These are phyloP conservation scores for Mustelus asterias DNA, from an alignment of 2,113 vertebrate species.

Conservation along the genomic window DNA sequence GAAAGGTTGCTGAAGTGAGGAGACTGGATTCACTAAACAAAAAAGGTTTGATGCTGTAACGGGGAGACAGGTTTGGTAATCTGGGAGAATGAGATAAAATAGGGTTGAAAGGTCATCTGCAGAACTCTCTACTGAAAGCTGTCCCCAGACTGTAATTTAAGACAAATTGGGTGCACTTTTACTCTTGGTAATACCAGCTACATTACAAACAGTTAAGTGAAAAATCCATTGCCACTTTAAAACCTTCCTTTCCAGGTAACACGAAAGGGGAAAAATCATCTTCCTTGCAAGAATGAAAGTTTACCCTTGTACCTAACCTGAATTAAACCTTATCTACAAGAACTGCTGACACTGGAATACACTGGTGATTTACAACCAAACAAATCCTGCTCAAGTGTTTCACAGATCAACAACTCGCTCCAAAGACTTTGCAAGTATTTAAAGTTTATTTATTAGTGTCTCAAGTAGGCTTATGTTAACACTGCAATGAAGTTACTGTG, in stretches of 20 bases:
- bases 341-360: neutral
- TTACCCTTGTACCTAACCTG: neutral
- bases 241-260: neutral
- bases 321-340: neutral
- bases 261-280: neutral
- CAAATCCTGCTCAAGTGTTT: neutral
- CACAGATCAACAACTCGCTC: neutral
- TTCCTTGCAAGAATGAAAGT: neutral
- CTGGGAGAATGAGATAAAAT: constrained; percentile 18
- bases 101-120: neutral
- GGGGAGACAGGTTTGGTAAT: constrained; percentile 1
- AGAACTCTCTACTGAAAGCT: neutral
- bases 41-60: neutral
- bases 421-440: neutral
- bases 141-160: neutral
- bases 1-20: neutral
- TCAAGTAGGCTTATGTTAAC: too few species aligned
- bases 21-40: neutral
- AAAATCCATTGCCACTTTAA: constrained; percentile 21
- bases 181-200: neutral
- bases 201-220: neutral
- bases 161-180: neutral
- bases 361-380: neutral
- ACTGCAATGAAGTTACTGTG: too few species aligned
- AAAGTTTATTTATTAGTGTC: too few species aligned